Percentiles rank a stretch among this genome's conserved stretches.
Conservation (phyloP, 2,888 invertebrate species). For the Gibbula magus region DNA sequence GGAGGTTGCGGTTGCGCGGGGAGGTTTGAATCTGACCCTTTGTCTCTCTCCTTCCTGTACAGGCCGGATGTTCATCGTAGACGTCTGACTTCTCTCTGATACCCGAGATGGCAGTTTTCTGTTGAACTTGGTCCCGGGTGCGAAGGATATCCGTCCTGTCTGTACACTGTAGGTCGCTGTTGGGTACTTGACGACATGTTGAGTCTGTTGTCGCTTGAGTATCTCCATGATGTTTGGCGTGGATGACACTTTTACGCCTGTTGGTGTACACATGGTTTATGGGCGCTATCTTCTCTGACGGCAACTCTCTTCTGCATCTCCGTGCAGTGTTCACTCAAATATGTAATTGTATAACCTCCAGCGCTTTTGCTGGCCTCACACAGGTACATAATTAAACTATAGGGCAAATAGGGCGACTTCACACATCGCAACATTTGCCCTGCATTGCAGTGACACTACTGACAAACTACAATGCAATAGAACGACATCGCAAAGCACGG, state of each 20-base stretch:
- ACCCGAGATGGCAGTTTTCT: neutral
- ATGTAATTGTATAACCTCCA: too few relatives aligned
- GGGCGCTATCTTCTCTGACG: too few relatives aligned
- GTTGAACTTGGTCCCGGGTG: neutral
- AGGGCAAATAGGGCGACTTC: too few relatives aligned
- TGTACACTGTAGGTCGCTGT: neutral
- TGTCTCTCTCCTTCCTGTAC: conserved; percentile 1
- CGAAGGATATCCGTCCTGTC: conserved; percentile 3
- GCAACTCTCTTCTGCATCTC: too few relatives aligned
- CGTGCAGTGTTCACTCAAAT: too few relatives aligned
- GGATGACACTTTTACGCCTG: neutral
- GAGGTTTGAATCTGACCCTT: conserved; percentile 9
- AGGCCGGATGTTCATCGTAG: neutral
- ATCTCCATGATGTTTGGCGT: neutral
- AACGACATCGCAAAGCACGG: neutral
- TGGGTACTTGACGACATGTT: neutral
- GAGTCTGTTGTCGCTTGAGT: neutral
- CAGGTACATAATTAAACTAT: too few relatives aligned
- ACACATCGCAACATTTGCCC: too few relatives aligned
- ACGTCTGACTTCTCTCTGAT: neutral
- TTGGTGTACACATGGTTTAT: neutral
- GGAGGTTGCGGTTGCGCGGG: conserved; percentile 27
- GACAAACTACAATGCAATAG: too few relatives aligned
- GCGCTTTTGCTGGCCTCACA: too few relatives aligned
- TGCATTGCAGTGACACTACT: too few relatives aligned